Conservation (phyloP, 2,888 invertebrate species). For the Caenorhabditis sulstoni region DNA sequence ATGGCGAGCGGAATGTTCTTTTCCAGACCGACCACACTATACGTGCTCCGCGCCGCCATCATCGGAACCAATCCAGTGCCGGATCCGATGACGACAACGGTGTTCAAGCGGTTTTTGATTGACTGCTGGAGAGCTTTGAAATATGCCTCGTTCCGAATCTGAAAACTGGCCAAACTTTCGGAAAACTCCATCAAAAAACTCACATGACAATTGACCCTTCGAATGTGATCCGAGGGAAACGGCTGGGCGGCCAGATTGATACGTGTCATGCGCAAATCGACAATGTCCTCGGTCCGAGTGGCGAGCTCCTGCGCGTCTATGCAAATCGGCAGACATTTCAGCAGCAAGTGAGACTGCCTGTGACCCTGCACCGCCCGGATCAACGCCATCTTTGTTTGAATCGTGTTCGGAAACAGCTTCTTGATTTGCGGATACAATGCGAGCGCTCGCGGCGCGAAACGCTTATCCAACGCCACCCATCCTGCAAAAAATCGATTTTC, state of each 20-base stretch:
- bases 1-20: constrained; percentile 32
- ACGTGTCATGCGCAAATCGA: constrained; percentile 24
- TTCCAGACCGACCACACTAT: constrained; percentile 55
- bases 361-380: constrained; percentile 17
- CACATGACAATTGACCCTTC: constrained; percentile 65
- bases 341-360: constrained; percentile 1
- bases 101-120: constrained; percentile 34
- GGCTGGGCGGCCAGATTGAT: constrained; percentile 51
- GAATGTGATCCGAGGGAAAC: constrained; percentile 64
- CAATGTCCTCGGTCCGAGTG: constrained; percentile 6
- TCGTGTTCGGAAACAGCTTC: constrained; percentile 28
- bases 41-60: constrained; percentile 52
- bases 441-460: constrained; percentile 21
- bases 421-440: constrained; percentile 34
- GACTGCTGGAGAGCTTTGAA: constrained; percentile 7
- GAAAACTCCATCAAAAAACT: no score
- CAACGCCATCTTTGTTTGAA: constrained; percentile 19
- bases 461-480: constrained; percentile 29
- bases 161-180: no score
- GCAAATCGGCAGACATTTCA: constrained; percentile 39
- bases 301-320: constrained; percentile 27
- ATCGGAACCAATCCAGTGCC: constrained; percentile 64
- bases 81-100: constrained; percentile 65
- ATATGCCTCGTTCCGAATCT: constrained; percentile 33
- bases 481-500: no score